Base-by-base conservation (phyloP, 1,140 invertebrate genomes). In the Drosophila triauraria region DNA sequence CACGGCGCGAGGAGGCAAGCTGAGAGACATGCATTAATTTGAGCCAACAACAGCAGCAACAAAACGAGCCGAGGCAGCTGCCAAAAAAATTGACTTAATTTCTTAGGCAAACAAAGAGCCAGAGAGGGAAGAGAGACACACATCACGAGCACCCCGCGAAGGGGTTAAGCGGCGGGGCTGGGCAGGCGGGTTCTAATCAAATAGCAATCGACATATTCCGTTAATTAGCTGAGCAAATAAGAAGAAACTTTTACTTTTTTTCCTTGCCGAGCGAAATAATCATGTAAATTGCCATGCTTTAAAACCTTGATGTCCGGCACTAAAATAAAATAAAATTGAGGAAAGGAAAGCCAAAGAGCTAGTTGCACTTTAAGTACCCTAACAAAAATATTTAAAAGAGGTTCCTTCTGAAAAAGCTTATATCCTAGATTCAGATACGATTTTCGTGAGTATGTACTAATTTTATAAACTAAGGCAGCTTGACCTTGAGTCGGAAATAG, bases 61-160 rank as follows among this genome's bases (percentile, higher is more conserved):
- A 72, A 10, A 71, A 63, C 64, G 61, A 35, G 67, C 56, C 35
- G 50, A 38, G 54, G 61, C 78, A 80, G 77, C 72, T 84, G 77
- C 81, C 77, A 85, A 80, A 80, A 80, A 84, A 72, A 72, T 77
- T 78, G 60, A 84, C 78, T 85, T 85, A 74, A 85, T 84, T 84
- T 85, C 82, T 84, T 80, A 35, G 43, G 44, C 59, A 63, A 64
- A 79, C 76, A 79, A 59, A 72, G 53, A 50, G n/a, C 13, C n/a
- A 20, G 23, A 38, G n/a, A 17, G 32, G 9, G 35, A 10, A n/a
- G 35, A 42, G 20, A 59, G 53, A 51, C 43, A 76, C 20, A 63
- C 62, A 75, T 30, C 54, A 67, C 46, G 44, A 75, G 62, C 25
- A 47, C 32, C 13, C n/a, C 32, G 25, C 56, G 9, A 56, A 35